Base-by-base conservation (phyloP, 1,140 invertebrate genomes). In the Bombyx mori region DNA sequence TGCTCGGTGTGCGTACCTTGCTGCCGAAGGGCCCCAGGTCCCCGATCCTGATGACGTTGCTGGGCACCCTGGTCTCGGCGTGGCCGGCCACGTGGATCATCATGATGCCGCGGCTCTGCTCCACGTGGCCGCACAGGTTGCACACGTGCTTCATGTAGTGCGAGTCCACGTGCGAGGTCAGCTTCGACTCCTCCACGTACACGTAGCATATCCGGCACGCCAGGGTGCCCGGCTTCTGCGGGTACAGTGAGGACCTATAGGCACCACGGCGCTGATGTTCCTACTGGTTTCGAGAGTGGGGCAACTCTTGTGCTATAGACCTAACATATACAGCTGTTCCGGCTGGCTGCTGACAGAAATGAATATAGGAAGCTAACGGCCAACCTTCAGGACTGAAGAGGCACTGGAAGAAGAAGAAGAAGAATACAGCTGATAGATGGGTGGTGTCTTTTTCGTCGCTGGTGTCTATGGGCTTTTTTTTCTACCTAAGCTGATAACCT, bases 171-270 rank as follows among this genome's bases (percentile, higher is more conserved):
- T 85, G 79, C 0, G 50, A 12, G 0, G 56, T 9, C 7, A 79
- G 42, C 5, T 71, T 68, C 0, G 48, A 44, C 18, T 77, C 68
- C 0, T 73, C 69, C 0, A 79, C 22, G 48, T 79, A 85, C 7
- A 71, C 65, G 62, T 75, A 79, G 60, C 82, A 85, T 1, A 85
- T 63, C 62, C 77, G 80, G 55, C 82, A 85, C 0, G 75, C 52
- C 4, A 58, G 46, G 7, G 60, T 60, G 4, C 73, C 66, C 0
- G 69, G 65, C 63, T 66, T 76, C 77, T 85, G 68, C 45, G 45
- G 8, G 50, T 4, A 22, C 8, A 26, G 9, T 6, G 22, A 18
- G 8, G 12, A 12, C 26, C 2, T 2, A 5, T 35, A 5, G 26
- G 26, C 26, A 35, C 26, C 26, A 18, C 12, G 0, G 12, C 12